Evolutionary conservation across 2,797 vertebrate genomes (phyloP), one percentile per base, ranked within the genome.

Genomic region (Etheostoma perlongum): DNA sequence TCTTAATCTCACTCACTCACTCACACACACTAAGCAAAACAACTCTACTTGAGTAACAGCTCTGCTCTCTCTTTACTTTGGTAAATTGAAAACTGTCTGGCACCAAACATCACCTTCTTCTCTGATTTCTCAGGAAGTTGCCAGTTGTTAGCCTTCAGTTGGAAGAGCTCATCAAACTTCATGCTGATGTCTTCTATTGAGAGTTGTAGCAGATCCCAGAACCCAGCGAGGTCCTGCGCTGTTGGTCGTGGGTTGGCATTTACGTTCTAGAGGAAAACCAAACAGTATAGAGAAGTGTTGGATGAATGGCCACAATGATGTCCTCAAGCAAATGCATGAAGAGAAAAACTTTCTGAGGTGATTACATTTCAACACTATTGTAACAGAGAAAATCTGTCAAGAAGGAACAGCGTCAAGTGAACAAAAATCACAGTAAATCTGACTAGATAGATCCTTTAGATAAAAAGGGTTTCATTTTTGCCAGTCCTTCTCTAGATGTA

Each of bases 111-210:
- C 93, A 98, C 97, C 96, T 97, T 97, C 93, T 97, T 99, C 91
- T 97, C 96, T 2, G 92, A 90, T 61, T 93, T 93, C 58, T 92
- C 92, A 78, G 95, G 96, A 85, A 98, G 79, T 69, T 97, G 96
- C 98, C 98, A 99, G 94, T 96, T 97, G 78, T 98, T 99, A 61
- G 97, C 94, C 91, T 99, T 99, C 80, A 99, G 96, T 83, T 99
- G 98, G 93, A 98, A 99, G 74, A 99, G 96, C 90, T 99, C 98
- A 16, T 99, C 98, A 83, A 99, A 99, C 94, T 99, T 99, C 96
- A 99, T 96, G 93, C 98, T 99, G 94, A 99, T 98, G 94, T 99
- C 98, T 93, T 98, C 98, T 72, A 99, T 99, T 47, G 98, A 97
- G 88, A 99, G 95, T 88, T 99, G 98, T 15, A 99, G 96, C 83